Conservation (phyloP, 1,140 invertebrate species). For the Notospermus geniculatus region DNA sequence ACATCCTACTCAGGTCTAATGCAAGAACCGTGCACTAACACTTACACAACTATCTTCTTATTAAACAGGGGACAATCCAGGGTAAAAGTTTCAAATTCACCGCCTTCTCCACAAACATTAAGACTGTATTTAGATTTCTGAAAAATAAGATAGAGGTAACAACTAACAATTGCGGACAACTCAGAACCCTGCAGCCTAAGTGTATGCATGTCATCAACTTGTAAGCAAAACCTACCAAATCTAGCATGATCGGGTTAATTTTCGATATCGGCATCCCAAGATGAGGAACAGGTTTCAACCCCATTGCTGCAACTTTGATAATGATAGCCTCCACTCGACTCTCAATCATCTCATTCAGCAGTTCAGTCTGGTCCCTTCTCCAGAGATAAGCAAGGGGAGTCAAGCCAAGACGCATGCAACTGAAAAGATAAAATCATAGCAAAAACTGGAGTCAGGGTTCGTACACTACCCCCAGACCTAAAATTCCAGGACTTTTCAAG, state of each 20-base stretch:
- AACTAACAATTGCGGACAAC: neutral
- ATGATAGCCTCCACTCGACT: constrained; percentile 88
- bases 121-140: constrained; percentile 90
- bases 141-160: neutral
- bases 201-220: neutral
- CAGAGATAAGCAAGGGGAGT: constrained; percentile 83
- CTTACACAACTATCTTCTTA: constrained; percentile 84
- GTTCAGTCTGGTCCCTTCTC: constrained; percentile 83
- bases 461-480: neutral
- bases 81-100: constrained; percentile 98
- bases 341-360: constrained; percentile 96
- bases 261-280: constrained; percentile 82
- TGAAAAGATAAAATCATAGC: constrained; percentile 56
- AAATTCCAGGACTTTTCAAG: neutral
- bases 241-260: constrained; percentile 78
- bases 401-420: constrained; percentile 85
- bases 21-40: constrained; percentile 38
- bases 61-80: constrained; percentile 94
- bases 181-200: neutral
- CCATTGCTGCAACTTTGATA: constrained; percentile 93
- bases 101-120: constrained; percentile 98
- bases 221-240: constrained; percentile 66
- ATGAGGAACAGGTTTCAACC: constrained; percentile 80
- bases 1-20: neutral
- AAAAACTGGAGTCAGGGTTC: constrained; percentile 3